A percentile compares a stretch with the other conserved stretches of the same genome.
These are phyloP conservation scores for Mirza zaza DNA, from an alignment of 2,113 vertebrate species.

Conservation along the genomic window DNA sequence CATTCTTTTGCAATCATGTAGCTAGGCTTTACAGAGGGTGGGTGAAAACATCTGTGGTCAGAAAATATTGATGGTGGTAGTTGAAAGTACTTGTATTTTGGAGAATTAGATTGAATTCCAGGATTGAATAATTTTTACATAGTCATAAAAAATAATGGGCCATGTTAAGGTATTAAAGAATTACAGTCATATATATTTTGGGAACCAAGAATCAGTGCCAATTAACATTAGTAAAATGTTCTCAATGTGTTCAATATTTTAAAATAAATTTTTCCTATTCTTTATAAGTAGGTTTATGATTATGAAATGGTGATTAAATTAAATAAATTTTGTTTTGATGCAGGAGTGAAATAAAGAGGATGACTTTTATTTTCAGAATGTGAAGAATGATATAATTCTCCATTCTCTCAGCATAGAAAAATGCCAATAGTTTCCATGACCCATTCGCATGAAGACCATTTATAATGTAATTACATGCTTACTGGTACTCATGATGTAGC, in stretches of 20 bases:
- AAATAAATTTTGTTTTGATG: neutral
- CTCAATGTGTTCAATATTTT: neutral
- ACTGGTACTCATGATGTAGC: neutral
- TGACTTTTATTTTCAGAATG: slow-evolving; percentile 41
- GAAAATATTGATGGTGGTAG: slow-evolving; percentile 20
- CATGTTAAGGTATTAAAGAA: slow-evolving; percentile 30
- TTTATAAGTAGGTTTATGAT: slow-evolving; percentile 10
- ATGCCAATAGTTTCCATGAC: neutral
- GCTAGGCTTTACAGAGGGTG: neutral
- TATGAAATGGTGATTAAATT: neutral
- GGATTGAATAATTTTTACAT: slow-evolving; percentile 1
- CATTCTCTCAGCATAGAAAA: neutral
- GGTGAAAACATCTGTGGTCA: slow-evolving; percentile 26
- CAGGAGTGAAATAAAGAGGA: slow-evolving; percentile 1
- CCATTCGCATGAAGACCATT: slow-evolving; percentile 18
- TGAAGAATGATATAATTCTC: slow-evolving; percentile 19
- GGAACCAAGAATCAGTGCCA: slow-evolving; percentile 23
- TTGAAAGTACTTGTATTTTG: slow-evolving; percentile 1
- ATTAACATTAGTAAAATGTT: neutral
- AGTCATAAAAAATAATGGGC: slow-evolving; percentile 40
- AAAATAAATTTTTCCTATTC: neutral
- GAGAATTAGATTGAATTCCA: neutral
- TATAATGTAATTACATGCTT: slow-evolving; percentile 62
- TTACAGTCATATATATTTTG: neutral
- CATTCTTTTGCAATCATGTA: neutral